Evolutionary conservation across 2,888 invertebrate genomes (phyloP).

Genomic region (Matsumyia berberina): DNA sequence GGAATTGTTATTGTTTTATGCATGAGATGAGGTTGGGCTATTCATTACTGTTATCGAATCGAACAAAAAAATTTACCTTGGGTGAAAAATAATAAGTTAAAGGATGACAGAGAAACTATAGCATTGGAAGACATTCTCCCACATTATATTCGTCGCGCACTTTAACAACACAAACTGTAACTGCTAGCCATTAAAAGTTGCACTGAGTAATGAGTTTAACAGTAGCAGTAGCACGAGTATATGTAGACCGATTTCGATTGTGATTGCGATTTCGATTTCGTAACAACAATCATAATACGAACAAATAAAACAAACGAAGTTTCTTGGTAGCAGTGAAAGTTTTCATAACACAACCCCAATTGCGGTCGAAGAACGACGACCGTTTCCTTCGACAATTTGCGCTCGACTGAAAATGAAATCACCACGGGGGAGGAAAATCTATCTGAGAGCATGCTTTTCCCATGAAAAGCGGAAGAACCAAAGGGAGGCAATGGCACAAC

Average conservation of each 20-base stretch:
- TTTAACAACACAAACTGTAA: slow-evolving; percentile 70
- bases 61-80: slow-evolving; percentile 82
- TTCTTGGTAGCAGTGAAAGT: slow-evolving; percentile 63
- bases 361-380: slow-evolving; percentile 74
- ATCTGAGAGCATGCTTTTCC: slow-evolving; percentile 47
- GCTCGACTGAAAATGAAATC: slow-evolving; percentile 81
- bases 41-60: slow-evolving; percentile 49
- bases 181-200: slow-evolving; percentile 46
- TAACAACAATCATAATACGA: slow-evolving; percentile 65
- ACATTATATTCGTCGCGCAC: slow-evolving; percentile 82
- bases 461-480: slow-evolving; percentile 40
- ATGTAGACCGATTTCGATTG: slow-evolving; percentile 36
- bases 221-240: slow-evolving; percentile 9
- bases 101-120: slow-evolving; percentile 84
- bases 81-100: slow-evolving; percentile 84
- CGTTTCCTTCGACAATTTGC: slow-evolving; percentile 81
- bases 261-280: slow-evolving; percentile 32
- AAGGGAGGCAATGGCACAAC: slow-evolving; percentile 12
- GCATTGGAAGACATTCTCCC: slow-evolving; percentile 84
- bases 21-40: slow-evolving; percentile 27
- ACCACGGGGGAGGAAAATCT: slow-evolving; percentile 58
- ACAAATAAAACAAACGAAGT: slow-evolving; percentile 53
- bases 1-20: slow-evolving; percentile 52
- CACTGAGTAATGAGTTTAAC: slow-evolving; percentile 24
- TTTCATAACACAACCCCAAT: slow-evolving; percentile 76